Conservation (phyloP, 1,140 invertebrate genomes). For the Cardiocondyla obscurior region DNA sequence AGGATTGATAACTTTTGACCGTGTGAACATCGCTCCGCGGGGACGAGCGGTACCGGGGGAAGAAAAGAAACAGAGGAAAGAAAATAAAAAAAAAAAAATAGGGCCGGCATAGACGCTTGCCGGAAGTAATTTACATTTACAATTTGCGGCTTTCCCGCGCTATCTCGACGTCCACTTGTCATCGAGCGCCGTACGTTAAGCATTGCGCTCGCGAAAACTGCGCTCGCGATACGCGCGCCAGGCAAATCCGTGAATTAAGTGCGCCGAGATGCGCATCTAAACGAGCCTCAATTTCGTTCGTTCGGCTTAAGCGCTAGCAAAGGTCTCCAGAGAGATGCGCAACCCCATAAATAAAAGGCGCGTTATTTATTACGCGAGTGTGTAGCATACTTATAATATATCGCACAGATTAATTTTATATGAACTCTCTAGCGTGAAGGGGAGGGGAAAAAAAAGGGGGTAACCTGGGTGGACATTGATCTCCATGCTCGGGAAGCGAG, state of each 20-base stretch:
- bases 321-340: background rate
- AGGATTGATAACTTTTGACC: conserved; percentile 33
- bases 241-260: background rate
- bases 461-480: background rate
- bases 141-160: background rate
- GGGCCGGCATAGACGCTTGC: conserved; percentile 7
- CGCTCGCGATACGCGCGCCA: no score
- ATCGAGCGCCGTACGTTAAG: conserved; percentile 4
- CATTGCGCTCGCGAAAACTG: background rate
- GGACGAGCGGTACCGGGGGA: background rate
- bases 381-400: background rate
- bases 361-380: conserved; percentile 12
- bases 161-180: background rate
- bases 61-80: background rate
- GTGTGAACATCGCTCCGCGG: conserved; percentile 33
- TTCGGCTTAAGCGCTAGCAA: conserved; percentile 22
- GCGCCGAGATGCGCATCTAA: conserved; percentile 5
- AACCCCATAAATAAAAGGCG: conserved; percentile 1
- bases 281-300: conserved; percentile 30
- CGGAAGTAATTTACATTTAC: conserved; percentile 40
- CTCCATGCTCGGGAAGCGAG: background rate
- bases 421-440: background rate
- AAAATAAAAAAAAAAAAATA: background rate
- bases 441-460: background rate
- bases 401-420: conserved; percentile 19